Conservation (phyloP, 2,113 vertebrate species). For the Neotoma lepida region DNA sequence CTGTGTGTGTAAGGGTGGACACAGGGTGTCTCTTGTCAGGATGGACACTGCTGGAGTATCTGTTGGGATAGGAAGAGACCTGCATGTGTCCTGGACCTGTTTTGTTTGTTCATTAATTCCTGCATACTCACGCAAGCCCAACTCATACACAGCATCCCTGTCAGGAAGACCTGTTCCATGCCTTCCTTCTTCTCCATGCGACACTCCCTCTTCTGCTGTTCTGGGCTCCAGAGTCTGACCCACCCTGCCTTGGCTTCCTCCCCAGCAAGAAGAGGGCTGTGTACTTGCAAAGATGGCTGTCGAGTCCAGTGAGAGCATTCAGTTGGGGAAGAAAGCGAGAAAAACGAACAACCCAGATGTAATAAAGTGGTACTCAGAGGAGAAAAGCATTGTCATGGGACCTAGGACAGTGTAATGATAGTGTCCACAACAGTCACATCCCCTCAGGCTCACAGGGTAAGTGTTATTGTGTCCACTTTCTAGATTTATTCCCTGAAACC, state of each 20-base stretch:
- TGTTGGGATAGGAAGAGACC: not conserved
- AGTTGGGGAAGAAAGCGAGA: not conserved
- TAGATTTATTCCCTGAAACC: not conserved
- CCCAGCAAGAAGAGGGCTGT: not conserved
- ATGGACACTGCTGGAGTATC: not conserved
- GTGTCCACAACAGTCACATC: not conserved
- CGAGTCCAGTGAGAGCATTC: not conserved
- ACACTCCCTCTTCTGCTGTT: not conserved
- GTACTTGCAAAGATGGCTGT: not conserved
- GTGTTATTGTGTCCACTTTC: not conserved
- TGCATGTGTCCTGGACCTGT: not conserved
- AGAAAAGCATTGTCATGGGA: not conserved
- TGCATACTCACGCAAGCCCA: not conserved
- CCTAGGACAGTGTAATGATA: not conserved
- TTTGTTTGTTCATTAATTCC: not conserved
- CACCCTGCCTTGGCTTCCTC: not conserved
- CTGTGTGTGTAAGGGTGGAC: not conserved
- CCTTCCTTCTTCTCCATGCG: fast-evolving
- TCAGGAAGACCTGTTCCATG: not conserved
- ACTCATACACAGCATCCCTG: not conserved
- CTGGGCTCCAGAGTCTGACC: not conserved
- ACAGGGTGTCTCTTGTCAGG: not conserved
- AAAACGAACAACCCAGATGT: not conserved
- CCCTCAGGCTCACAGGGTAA: not conserved
- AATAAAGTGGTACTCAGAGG: not conserved